These are phyloP conservation scores for Malurus splendens DNA, from an alignment of 2,797 vertebrate genomes.

Conservation along the genomic window DNA sequence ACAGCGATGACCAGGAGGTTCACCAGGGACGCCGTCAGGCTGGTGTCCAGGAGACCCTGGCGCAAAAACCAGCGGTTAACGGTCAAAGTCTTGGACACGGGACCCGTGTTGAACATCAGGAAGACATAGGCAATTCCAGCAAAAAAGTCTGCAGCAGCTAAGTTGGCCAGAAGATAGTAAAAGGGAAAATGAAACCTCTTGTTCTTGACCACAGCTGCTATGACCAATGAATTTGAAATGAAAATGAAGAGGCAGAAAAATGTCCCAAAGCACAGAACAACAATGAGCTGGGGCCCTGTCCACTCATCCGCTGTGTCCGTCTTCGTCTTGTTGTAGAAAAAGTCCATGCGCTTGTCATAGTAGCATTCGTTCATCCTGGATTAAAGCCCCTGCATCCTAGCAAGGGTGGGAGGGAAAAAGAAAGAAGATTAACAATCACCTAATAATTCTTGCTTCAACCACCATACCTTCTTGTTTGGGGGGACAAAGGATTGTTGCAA, in stretches of 20 bases:
- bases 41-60: slow-evolving; percentile 90
- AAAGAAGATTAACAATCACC: background rate
- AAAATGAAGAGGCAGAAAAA: slow-evolving; percentile 94
- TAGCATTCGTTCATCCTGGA: slow-evolving; percentile 82
- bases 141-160: slow-evolving; percentile 94
- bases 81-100: slow-evolving; percentile 77
- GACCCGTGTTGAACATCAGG: slow-evolving; percentile 94
- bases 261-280: slow-evolving; percentile 85
- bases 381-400: slow-evolving; percentile 71
- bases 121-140: slow-evolving; percentile 94
- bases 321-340: slow-evolving; percentile 88
- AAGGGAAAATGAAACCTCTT: slow-evolving; percentile 93
- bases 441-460: background rate
- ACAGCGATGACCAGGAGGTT: slow-evolving; percentile 93
- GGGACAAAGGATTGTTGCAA: accelerated
- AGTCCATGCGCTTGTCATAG: slow-evolving; percentile 84
- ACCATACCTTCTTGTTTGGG: background rate
- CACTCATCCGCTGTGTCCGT: slow-evolving; percentile 71
- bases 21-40: slow-evolving; percentile 89
- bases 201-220: slow-evolving; percentile 91
- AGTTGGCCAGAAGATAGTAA: slow-evolving; percentile 92
- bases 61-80: slow-evolving; percentile 90
- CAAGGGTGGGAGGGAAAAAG: background rate
- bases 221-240: slow-evolving; percentile 89
- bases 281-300: slow-evolving; percentile 75